Percentiles rank a stretch among this genome's conserved stretches.
phyloP scores from a whole-genome alignment of 2,888 invertebrate genomes.

The Oligia fasciuncula region DNA sequence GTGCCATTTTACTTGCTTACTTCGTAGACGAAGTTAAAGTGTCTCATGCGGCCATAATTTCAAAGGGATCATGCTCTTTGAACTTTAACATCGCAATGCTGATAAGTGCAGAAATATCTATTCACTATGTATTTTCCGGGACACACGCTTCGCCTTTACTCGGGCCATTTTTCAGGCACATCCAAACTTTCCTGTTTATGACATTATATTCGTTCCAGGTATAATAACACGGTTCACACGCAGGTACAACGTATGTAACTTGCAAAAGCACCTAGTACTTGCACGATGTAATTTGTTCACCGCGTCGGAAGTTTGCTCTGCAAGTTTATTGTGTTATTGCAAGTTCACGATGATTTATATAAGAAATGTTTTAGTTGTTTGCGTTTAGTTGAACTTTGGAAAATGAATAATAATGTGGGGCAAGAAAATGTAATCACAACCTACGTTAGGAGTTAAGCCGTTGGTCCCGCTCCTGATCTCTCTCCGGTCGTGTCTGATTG shows the following conservation, averaged over 20 bases:
- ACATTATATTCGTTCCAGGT: slow-evolving; percentile 46
- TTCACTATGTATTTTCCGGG: not conserved
- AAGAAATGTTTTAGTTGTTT: slow-evolving; percentile 48
- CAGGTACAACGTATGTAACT: slow-evolving; percentile 31
- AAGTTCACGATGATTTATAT: slow-evolving; percentile 57
- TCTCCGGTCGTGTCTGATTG: not conserved
- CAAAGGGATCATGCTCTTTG: not conserved
- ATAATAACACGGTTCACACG: slow-evolving; percentile 2
- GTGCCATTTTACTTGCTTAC: not conserved
- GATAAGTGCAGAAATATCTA: not conserved
- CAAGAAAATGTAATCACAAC: slow-evolving; percentile 6
- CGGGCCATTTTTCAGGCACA: slow-evolving; percentile 20
- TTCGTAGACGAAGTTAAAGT: not conserved
- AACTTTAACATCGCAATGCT: not conserved
- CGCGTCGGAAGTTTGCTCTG: slow-evolving; percentile 44
- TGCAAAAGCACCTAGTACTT: slow-evolving; percentile 12
- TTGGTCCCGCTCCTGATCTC: not conserved
- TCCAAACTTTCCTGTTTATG: slow-evolving; percentile 43
- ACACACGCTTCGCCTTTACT: not conserved
- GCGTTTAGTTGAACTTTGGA: slow-evolving; percentile 18
- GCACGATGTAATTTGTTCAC: slow-evolving; percentile 48
- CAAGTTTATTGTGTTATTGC: slow-evolving; percentile 54
- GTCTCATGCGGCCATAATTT: not conserved
- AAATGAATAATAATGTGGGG: slow-evolving; percentile 43
- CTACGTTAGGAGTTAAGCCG: not conserved